phyloP scores from a whole-genome alignment of 2,797 vertebrate species.

The Sternotherus odoratus region DNA sequence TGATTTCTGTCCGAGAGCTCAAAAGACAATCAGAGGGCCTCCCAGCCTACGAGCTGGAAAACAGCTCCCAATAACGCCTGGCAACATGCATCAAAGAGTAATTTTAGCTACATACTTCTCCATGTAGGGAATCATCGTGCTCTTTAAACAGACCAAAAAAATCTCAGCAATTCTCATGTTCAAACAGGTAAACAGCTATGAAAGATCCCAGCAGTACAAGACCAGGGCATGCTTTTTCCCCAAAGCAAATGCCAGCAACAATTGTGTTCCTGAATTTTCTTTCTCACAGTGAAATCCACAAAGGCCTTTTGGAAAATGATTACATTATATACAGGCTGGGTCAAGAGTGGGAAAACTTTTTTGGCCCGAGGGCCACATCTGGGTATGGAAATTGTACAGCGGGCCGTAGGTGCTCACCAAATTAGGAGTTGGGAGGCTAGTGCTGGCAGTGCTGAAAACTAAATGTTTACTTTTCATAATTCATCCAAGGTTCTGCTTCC shows the following conservation, averaged over 20 bases:
- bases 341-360: too few relatives aligned
- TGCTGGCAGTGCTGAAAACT: neutral
- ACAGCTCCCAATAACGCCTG: neutral
- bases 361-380: too few relatives aligned
- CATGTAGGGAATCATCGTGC: neutral
- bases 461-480: neutral
- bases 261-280: neutral
- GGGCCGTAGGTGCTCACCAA: too few relatives aligned
- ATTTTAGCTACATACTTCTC: neutral
- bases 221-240: neutral
- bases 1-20: fast-evolving
- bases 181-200: neutral
- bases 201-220: neutral
- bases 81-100: neutral
- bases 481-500: neutral
- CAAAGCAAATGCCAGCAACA: neutral
- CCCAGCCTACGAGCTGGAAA: fast-evolving
- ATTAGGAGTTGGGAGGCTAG: neutral
- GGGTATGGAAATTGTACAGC: too few relatives aligned
- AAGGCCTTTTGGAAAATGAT: fast-evolving
- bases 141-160: slow-evolving; percentile 14
- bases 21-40: neutral
- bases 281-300: fast-evolving
- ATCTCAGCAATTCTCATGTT: neutral
- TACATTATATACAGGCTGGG: fast-evolving